Base-by-base conservation (phyloP, 23 tunicate species). In the Trididemnum nubilum region DNA sequence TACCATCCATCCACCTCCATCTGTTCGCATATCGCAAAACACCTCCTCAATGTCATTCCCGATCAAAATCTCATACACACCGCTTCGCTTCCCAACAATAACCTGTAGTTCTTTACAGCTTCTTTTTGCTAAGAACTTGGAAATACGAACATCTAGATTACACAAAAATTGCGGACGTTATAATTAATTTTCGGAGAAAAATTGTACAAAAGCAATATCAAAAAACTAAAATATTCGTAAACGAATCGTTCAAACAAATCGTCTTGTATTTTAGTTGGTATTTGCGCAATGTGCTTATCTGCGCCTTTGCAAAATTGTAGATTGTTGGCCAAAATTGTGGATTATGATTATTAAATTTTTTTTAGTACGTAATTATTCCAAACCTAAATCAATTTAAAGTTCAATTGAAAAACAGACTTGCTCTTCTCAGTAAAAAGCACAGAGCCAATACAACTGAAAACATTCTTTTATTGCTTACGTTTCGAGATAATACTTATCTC, bases 1-100 rank as follows among this genome's bases (percentile, higher is more conserved):
- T 38, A 73, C 79, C 59, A 40, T 73, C 79, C 79, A 73, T 22
- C 79, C 79, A 21, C 79, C 79, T 30, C 29, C 79, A 38, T 73
- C 79, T 5, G 79, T 73, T 19, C 24, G 7, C 79, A 73, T 73
- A 59, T 73, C 79, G 28, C 79, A 73, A 39, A n/a, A 73, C 25
- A 73, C 79, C 30, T 40, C 33, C 18, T 36, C 59, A 25, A 37
- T 39, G 28, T 24, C 34, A 4, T 26, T 49, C 9, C 59, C 61
- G 5, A 40, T 37, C 21, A 24, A 12, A 24, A 73, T 39, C 28
- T 24, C 32, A 73, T 73, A 73, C 32, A 73, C 79, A 4, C 79
- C 79, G 59, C 79, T 73, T 33, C 74, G 22, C 29, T 61, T 61
- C 25, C 67, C 67, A 61, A 61, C 67, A 15, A 61, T n/a, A 21